phyloP scores from a whole-genome alignment of 2,797 vertebrate species.

The Arnoldichthys spilopterus region DNA sequence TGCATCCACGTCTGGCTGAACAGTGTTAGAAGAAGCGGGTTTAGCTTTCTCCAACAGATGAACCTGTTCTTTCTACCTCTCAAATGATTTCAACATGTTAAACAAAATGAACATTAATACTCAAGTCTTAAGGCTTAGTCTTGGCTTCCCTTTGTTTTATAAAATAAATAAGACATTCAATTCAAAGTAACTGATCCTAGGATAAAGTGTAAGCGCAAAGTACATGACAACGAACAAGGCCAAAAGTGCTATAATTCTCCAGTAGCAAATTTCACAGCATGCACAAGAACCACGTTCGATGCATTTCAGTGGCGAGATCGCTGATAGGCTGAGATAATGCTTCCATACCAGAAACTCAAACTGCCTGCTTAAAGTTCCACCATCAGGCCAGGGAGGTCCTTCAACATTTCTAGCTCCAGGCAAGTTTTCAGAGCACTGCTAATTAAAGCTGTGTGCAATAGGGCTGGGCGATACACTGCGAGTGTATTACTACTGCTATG shows the following conservation, averaged over 20 bases:
- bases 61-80: not conserved
- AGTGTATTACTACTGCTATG: not conserved
- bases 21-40: not conserved
- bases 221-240: constrained; percentile 47
- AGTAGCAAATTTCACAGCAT: constrained; percentile 59
- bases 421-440: constrained; percentile 6
- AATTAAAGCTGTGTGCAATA: not conserved
- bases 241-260: constrained; percentile 56
- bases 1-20: constrained; percentile 4
- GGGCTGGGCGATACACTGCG: constrained; percentile 4
- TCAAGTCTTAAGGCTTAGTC: constrained; percentile 35
- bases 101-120: constrained; percentile 4
- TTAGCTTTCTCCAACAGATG: not conserved
- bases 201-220: constrained; percentile 51
- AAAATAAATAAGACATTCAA: constrained; percentile 38
- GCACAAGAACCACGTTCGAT: constrained; percentile 47
- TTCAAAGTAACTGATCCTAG: constrained; percentile 39
- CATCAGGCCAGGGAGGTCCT: not conserved
- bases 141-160: constrained; percentile 26
- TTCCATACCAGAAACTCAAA: not conserved
- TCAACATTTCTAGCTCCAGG: not conserved
- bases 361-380: not conserved
- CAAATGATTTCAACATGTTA: constrained; percentile 4
- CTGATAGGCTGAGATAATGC: constrained; percentile 6
- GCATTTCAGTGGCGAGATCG: constrained; percentile 8